Conservation (phyloP, 2,888 invertebrate genomes). For the Lysandra bellargus region DNA sequence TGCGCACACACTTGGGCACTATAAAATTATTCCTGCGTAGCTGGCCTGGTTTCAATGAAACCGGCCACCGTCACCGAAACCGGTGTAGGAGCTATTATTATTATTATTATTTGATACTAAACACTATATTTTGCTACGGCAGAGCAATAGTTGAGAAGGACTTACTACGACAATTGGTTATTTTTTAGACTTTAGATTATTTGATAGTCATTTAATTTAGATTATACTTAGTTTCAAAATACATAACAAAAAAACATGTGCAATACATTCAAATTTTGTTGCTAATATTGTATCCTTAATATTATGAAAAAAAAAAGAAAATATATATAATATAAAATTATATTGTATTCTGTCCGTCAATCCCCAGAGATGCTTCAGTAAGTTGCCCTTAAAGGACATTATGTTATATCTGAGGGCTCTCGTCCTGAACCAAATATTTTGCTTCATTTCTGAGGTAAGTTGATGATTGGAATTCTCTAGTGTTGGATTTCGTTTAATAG, state of each 20-base stretch:
- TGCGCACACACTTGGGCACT: too few species aligned
- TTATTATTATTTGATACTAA: too few species aligned
- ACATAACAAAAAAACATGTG: neutral
- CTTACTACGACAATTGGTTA: too few species aligned
- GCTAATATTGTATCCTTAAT: too few species aligned
- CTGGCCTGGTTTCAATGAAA: too few species aligned
- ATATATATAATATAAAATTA: neutral
- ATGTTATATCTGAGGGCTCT: neutral
- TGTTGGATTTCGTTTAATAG: neutral
- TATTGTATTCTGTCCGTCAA: neutral
- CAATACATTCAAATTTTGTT: too few species aligned
- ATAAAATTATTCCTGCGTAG: too few species aligned
- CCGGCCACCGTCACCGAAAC: too few species aligned
- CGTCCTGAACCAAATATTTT: neutral
- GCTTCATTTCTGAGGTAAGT: neutral
- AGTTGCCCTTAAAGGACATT: neutral
- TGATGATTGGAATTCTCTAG: neutral
- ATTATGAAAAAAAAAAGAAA: neutral
- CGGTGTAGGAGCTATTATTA: too few species aligned
- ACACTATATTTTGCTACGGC: neutral
- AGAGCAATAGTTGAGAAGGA: neutral
- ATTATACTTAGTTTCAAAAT: neutral
- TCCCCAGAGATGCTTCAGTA: neutral
- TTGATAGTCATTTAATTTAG: neutral
- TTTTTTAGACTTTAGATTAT: too few species aligned